Conservation (phyloP, 2,797 vertebrate genomes). For the Danio kyathit region DNA sequence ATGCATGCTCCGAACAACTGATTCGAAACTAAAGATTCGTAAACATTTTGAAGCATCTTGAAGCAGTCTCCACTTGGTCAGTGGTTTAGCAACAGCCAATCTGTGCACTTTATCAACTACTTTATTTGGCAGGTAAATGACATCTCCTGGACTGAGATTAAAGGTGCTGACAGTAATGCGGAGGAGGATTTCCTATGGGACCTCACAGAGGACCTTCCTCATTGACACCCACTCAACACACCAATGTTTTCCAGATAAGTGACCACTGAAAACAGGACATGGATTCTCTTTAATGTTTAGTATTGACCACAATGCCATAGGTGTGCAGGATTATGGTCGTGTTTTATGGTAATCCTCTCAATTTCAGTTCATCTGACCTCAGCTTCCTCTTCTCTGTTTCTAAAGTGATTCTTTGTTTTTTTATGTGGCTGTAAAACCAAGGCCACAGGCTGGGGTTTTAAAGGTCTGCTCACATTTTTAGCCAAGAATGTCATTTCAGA, state of each 20-base stretch:
- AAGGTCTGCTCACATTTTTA: background rate
- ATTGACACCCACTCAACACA: conserved; percentile 2
- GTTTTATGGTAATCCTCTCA: background rate
- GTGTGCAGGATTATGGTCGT: background rate
- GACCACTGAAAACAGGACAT: background rate
- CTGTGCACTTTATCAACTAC: background rate
- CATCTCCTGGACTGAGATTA: conserved; percentile 59
- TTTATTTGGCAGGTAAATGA: conserved; percentile 61
- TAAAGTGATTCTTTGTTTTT: background rate
- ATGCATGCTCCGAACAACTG: no score
- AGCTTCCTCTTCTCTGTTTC: conserved; percentile 15
- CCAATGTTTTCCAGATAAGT: conserved; percentile 22
- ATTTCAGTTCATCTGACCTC: conserved; percentile 14
- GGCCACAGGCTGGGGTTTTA: background rate
- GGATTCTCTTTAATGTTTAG: conserved; percentile 16
- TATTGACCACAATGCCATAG: conserved; percentile 7
- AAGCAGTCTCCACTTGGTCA: background rate
- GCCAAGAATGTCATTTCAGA: background rate
- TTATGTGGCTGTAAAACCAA: background rate
- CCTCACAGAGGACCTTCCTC: conserved; percentile 51
- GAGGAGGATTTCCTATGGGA: conserved; percentile 62
- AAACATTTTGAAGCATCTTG: no score
- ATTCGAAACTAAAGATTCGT: no score
- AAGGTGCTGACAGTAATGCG: conserved; percentile 30
- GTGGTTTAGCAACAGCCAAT: conserved; percentile 13